Base-by-base conservation (phyloP, 2,113 vertebrate species). In the Ceuthmochares aereus region DNA sequence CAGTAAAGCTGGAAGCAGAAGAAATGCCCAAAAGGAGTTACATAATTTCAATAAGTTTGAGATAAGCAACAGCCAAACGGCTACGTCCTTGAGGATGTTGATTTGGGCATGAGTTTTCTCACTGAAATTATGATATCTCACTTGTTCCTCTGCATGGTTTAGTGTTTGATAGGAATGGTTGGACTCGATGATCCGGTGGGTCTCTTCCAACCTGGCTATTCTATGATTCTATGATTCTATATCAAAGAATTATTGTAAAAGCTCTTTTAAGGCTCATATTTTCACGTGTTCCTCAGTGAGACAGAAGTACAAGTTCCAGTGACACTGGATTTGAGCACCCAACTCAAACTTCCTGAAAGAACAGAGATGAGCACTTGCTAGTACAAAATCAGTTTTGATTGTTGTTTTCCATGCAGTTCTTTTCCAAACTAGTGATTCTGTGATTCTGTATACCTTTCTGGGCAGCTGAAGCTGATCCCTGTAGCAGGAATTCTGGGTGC, bases 41-140 rank as follows among this genome's bases (percentile, higher is more conserved):
- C 0, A 0, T 6, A 10, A 4, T 45, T 88, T 45, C 62, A 91
- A 81, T 19, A 79, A 40, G 29, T 10, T 63, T 58, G 42, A 59
- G 27, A 34, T 20, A 91, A 89, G 47, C 15, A 52, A 75, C 17
- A 60, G 12, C 7, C 40, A 80, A 90, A 80, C 5, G 7, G 9
- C 17, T 19, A 68, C 19, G 75, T 56, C 25, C 17, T 29, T 42
- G 12, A 49, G 45, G 3, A 69, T 12, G 2, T 18, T 37, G 23
- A 17, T 29, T 36, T 67, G 34, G 67, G 23, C 20, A 78, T 83
- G 5, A 43, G 42, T 47, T 72, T 82, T 59, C 29, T 63, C 47
- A 81, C 6, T 45, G 29, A 52, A 34, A 54, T 76, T 23, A 15
- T 11, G 5, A 3, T 19, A 40, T 9, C 9, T 40, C 34, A 16